These are phyloP conservation scores for Coluber constrictor DNA, from an alignment of 2,797 vertebrate species.

Conservation along the genomic window DNA sequence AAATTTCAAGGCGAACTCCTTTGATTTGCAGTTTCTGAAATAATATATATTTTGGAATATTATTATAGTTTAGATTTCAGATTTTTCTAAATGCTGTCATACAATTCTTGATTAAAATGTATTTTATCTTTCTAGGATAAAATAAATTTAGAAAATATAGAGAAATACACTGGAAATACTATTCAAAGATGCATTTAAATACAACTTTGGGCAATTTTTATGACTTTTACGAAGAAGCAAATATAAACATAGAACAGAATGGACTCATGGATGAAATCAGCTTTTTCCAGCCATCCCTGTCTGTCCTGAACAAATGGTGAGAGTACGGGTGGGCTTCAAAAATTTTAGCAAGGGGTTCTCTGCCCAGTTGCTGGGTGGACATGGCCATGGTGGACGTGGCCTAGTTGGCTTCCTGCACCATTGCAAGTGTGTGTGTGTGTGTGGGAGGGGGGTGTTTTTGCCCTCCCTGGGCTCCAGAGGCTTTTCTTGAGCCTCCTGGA, in stretches of 20 bases:
- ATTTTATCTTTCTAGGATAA: background rate
- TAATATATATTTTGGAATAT: background rate
- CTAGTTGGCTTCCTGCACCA: too few species aligned
- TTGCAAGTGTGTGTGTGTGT: too few species aligned
- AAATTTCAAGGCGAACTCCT: background rate
- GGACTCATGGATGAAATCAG: background rate
- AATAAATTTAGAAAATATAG: background rate
- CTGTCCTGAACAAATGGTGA: background rate
- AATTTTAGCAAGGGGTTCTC: too few species aligned
- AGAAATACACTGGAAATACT: background rate
- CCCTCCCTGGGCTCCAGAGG: too few species aligned
- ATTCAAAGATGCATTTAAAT: background rate
- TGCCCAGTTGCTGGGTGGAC: too few species aligned
- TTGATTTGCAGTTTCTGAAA: background rate
- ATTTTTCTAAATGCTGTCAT: background rate
- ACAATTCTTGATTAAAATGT: background rate
- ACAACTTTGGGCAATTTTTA: background rate
- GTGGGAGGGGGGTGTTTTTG: too few species aligned
- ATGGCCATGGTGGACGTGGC: too few species aligned
- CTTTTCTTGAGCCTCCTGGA: too few species aligned
- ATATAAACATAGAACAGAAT: background rate
- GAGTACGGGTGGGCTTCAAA: background rate
- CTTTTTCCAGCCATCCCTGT: background rate
- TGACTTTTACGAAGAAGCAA: background rate
- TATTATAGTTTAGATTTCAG: background rate